These are phyloP conservation scores for Erebia epiphron DNA, from an alignment of 2,888 invertebrate genomes.

Conservation along the genomic window DNA sequence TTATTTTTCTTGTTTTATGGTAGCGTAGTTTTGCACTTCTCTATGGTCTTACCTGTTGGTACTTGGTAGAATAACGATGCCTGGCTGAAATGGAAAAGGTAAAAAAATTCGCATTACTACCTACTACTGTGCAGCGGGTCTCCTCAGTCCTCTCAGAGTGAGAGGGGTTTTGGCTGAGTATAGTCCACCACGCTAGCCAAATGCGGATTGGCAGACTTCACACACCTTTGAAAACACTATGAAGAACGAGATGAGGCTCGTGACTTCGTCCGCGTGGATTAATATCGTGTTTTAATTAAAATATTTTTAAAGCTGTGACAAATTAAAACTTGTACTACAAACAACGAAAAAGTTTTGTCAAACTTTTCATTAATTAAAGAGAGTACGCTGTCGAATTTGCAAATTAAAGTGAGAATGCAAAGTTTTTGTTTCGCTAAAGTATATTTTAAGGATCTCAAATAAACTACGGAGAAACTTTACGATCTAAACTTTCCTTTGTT, in stretches of 20 bases:
- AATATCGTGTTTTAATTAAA: not conserved
- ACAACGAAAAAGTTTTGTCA: not conserved
- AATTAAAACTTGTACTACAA: not conserved
- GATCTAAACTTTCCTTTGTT: slow-evolving; percentile 15
- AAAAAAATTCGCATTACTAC: no score
- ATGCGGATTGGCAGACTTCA: no score
- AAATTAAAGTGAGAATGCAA: slow-evolving; percentile 6
- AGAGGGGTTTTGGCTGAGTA: no score
- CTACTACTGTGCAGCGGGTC: no score
- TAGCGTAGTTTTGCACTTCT: not conserved
- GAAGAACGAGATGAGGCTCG: no score
- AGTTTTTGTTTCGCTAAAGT: slow-evolving; percentile 17
- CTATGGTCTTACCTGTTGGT: not conserved
- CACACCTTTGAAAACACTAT: no score
- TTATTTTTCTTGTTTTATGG: not conserved
- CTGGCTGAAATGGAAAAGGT: not conserved
- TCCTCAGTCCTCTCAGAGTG: no score
- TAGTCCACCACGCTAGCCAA: no score
- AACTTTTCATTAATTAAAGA: slow-evolving; percentile 9
- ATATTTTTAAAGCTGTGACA: not conserved
- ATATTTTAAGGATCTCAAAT: not conserved
- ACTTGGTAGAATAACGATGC: not conserved
- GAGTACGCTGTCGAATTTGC: slow-evolving; percentile 8
- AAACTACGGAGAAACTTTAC: slow-evolving; percentile 1
- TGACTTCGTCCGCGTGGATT: no score